A percentile compares a stretch with the other conserved stretches of the same genome.
phyloP scores from a whole-genome alignment of 2,113 vertebrate species.

The Gyps fulvus region DNA sequence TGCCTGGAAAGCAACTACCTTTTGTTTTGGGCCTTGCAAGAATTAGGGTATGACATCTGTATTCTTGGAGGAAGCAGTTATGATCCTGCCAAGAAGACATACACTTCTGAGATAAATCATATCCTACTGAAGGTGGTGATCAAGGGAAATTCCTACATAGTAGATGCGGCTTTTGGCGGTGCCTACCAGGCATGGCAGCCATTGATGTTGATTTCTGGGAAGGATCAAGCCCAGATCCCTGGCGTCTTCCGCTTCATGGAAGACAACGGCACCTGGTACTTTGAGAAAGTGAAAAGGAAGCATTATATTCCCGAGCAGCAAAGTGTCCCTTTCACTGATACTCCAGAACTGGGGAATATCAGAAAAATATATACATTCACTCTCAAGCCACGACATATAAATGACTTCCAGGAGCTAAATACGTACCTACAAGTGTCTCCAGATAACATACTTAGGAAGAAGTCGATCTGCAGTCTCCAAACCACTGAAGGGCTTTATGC shows the following conservation, averaged over 20 bases:
- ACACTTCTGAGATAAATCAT: conserved; percentile 61
- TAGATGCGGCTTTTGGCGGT: conserved; percentile 81
- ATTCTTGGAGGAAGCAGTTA: conserved; percentile 72
- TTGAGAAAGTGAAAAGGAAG: conserved; percentile 81
- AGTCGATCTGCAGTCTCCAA: conserved; percentile 84
- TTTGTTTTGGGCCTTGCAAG: conserved; percentile 81
- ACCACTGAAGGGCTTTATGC: conserved; percentile 72
- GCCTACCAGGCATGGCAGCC: conserved; percentile 79
- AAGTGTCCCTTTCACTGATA: conserved; percentile 42
- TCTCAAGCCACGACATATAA: conserved; percentile 53
- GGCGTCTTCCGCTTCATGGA: conserved; percentile 75
- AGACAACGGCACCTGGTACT: conserved; percentile 70
- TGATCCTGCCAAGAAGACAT: background rate
- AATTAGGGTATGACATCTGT: conserved; percentile 75
- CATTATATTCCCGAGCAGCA: conserved; percentile 54
- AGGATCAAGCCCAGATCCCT: conserved; percentile 77
- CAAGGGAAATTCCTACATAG: conserved; percentile 71
- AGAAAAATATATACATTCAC: conserved; percentile 75
- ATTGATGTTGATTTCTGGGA: conserved; percentile 77
- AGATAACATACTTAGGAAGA: conserved; percentile 73
- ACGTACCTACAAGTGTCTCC: conserved; percentile 69
- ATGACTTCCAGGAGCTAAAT: conserved; percentile 70
- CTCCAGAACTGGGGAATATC: conserved; percentile 44
- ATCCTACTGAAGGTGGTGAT: conserved; percentile 76
- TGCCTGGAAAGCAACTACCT: conserved; percentile 84